These are phyloP conservation scores for Hypomecis atomaria DNA, from an alignment of 2,888 invertebrate species.

Conservation along the genomic window DNA sequence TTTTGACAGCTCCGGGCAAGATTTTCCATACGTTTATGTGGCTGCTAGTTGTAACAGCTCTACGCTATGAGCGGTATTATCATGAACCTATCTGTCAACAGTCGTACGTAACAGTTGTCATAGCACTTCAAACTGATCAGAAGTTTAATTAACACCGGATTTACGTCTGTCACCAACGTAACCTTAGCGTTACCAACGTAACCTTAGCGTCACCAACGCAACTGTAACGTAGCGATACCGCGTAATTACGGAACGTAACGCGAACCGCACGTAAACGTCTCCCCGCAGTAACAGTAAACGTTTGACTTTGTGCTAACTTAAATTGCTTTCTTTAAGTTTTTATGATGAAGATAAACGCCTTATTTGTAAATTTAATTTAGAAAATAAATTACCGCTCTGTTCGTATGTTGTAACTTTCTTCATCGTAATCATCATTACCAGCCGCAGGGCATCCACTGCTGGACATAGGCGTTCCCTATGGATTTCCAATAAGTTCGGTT, in stretches of 20 bases:
- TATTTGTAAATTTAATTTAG: background rate
- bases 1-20: too few relatives aligned
- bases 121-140: slow-evolving; percentile 21
- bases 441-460: too few relatives aligned
- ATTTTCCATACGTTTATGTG: too few relatives aligned
- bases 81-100: too few relatives aligned
- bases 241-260: slow-evolving; percentile 37
- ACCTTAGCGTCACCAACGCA: slow-evolving; percentile 26
- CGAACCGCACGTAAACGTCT: slow-evolving; percentile 36
- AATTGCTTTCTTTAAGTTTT: slow-evolving; percentile 23
- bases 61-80: too few relatives aligned
- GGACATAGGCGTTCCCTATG: too few relatives aligned
- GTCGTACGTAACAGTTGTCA: slow-evolving; percentile 9
- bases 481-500: too few relatives aligned
- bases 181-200: slow-evolving; percentile 25
- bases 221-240: too few relatives aligned
- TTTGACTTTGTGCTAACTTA: slow-evolving; percentile 9
- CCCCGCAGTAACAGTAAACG: slow-evolving; percentile 23
- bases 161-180: slow-evolving; percentile 18
- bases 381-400: background rate
- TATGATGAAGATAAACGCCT: slow-evolving; percentile 5
- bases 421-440: too few relatives aligned
- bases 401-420: too few relatives aligned
- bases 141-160: slow-evolving; percentile 30
- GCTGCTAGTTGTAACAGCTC: too few relatives aligned